phyloP scores from a whole-genome alignment of 2,113 vertebrate genomes.

The Hemiprocne comata region DNA sequence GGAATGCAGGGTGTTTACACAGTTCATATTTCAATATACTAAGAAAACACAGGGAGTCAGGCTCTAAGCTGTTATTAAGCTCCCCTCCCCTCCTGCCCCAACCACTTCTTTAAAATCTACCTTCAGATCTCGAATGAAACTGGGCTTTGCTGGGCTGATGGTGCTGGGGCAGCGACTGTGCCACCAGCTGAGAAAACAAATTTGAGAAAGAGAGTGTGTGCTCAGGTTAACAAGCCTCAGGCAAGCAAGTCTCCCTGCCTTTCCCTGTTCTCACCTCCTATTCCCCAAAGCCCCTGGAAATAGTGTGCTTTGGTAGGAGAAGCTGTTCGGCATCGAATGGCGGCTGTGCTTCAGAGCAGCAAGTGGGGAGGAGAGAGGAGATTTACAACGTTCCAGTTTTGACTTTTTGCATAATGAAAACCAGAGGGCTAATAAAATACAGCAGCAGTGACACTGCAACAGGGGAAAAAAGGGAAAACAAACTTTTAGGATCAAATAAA shows the following conservation, averaged over 20 bases:
- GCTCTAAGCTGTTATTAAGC: conserved; percentile 60
- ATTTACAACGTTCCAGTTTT: conserved; percentile 64
- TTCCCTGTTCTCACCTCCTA: conserved; percentile 48
- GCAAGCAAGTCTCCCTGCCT: neutral
- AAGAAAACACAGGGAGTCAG: conserved; percentile 62
- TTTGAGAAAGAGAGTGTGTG: conserved; percentile 66
- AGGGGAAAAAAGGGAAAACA: neutral
- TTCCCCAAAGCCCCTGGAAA: conserved; percentile 39
- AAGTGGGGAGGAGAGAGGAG: neutral
- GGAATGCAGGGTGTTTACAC: conserved; percentile 72
- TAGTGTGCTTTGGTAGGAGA: neutral
- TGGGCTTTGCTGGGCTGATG: conserved; percentile 58
- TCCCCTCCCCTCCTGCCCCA: conserved; percentile 51
- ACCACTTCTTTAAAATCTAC: conserved; percentile 67
- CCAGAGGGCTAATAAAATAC: conserved; percentile 70
- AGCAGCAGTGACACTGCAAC: conserved; percentile 47
- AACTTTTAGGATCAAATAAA: conserved; percentile 1
- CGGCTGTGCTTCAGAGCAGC: neutral
- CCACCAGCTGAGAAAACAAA: conserved; percentile 83
- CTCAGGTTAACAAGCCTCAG: conserved; percentile 67
- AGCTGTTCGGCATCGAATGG: neutral
- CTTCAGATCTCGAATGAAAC: conserved; percentile 67
- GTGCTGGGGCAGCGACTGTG: conserved; percentile 37
- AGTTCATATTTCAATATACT: conserved; percentile 70
- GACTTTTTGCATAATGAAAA: conserved; percentile 71